These are phyloP conservation scores for Tokudaia muenninki DNA, from an alignment of 2,797 vertebrate genomes.

Conservation along the genomic window DNA sequence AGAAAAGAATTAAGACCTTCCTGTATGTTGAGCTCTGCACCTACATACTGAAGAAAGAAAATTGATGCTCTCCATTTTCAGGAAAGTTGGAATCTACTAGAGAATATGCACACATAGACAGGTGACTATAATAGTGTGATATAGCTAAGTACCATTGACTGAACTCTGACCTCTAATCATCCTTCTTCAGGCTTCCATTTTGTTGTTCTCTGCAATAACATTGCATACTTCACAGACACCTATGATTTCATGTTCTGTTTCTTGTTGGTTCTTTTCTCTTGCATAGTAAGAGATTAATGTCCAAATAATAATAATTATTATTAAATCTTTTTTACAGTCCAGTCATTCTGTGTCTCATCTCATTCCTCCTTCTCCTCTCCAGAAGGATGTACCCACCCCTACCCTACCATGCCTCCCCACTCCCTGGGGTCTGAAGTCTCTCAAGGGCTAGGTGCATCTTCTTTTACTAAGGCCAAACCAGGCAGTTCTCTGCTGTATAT, in stretches of 20 bases:
- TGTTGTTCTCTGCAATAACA: background rate
- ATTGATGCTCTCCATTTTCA: background rate
- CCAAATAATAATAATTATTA: background rate
- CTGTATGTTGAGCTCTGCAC: background rate
- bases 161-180: background rate
- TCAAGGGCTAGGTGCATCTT: background rate
- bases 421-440: background rate
- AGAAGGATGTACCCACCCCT: background rate
- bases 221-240: background rate
- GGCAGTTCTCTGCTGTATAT: background rate
- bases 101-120: background rate
- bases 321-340: background rate
- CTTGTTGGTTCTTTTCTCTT: background rate
- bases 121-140: background rate
- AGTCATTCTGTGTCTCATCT: background rate
- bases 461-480: background rate
- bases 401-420: background rate
- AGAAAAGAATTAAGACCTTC: background rate
- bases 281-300: background rate
- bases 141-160: background rate
- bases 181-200: background rate
- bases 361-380: background rate
- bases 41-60: background rate
- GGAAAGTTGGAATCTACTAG: background rate
- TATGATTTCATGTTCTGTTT: background rate